Conservation (phyloP, 2,888 invertebrate species). For the Myopa tessellatipennis region DNA sequence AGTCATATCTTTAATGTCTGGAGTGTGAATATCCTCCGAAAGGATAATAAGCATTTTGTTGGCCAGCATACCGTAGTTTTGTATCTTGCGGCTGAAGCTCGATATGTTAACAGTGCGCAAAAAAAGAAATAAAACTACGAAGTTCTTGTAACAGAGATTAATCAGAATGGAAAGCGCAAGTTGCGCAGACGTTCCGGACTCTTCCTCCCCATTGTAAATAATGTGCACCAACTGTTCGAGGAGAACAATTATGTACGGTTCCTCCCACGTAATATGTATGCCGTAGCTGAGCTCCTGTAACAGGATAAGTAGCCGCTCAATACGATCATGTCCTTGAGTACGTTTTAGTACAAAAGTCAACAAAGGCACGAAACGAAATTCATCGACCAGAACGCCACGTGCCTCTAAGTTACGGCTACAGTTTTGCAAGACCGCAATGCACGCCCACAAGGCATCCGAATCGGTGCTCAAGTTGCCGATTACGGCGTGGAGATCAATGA, state of each 20-base stretch:
- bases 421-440: constrained; percentile 60
- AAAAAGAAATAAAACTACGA: constrained; percentile 79
- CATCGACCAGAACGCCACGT: constrained; percentile 58
- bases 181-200: constrained; percentile 54
- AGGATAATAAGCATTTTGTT: constrained; percentile 65
- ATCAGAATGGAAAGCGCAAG: constrained; percentile 78
- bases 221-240: constrained; percentile 77
- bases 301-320: constrained; percentile 56
- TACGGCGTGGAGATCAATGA: constrained; percentile 62
- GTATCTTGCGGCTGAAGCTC: constrained; percentile 61
- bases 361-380: constrained; percentile 64
- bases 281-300: constrained; percentile 81
- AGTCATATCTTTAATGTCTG: constrained; percentile 60
- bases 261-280: constrained; percentile 83
- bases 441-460: constrained; percentile 61
- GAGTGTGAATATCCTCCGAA: constrained; percentile 62
- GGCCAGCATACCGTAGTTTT: constrained; percentile 62
- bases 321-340: constrained; percentile 57
- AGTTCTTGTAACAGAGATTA: constrained; percentile 83
- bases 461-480: constrained; percentile 58
- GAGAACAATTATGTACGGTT: constrained; percentile 77
- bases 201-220: constrained; percentile 69
- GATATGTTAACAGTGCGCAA: constrained; percentile 76
- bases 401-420: constrained; percentile 61
- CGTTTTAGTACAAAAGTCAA: constrained; percentile 58